phyloP scores from a whole-genome alignment of 1,140 invertebrate species.

The Drosophila repletoides region DNA sequence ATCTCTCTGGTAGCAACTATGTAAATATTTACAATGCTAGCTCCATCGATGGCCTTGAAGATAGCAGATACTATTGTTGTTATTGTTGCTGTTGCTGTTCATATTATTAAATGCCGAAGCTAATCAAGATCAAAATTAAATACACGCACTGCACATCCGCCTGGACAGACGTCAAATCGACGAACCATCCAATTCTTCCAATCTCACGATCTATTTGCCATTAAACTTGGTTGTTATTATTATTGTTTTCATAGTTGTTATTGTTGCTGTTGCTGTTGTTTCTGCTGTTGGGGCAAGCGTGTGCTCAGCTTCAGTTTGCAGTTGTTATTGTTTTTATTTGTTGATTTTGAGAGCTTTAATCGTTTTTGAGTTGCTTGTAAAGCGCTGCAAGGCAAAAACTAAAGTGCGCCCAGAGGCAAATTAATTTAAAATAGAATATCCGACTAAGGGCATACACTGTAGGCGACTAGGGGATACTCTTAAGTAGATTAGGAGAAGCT shows the following conservation, averaged over 20 bases:
- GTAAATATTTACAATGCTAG: conserved; percentile 42
- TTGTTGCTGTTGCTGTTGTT: too few species aligned
- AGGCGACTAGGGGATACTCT: too few species aligned
- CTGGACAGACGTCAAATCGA: conserved; percentile 1
- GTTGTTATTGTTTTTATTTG: conserved; percentile 28
- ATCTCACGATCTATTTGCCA: conserved; percentile 42
- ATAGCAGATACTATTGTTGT: conserved; percentile 4
- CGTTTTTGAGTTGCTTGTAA: conserved; percentile 25
- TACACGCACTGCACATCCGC: conserved; percentile 36
- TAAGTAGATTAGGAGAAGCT: too few species aligned
- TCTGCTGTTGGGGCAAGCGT: conserved; percentile 8
- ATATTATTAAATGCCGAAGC: conserved; percentile 22
- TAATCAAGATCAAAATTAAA: conserved; percentile 33
- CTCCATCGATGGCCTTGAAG: conserved; percentile 28
- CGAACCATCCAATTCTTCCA: conserved; percentile 9
- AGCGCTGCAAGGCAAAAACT: conserved; percentile 22
- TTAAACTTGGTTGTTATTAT: conserved; percentile 27
- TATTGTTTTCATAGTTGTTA: not conserved
- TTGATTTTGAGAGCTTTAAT: conserved; percentile 34
- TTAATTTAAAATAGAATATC: not conserved
- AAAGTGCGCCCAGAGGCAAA: conserved; percentile 20
- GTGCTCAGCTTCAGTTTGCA: conserved; percentile 6
- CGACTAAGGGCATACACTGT: too few species aligned
- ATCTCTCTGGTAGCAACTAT: conserved; percentile 43
- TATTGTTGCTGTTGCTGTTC: not conserved